Percentiles rank a stretch among this genome's conserved stretches.
Conservation (phyloP, 2,113 vertebrate species). For the Chloropsis cyanopogon region DNA sequence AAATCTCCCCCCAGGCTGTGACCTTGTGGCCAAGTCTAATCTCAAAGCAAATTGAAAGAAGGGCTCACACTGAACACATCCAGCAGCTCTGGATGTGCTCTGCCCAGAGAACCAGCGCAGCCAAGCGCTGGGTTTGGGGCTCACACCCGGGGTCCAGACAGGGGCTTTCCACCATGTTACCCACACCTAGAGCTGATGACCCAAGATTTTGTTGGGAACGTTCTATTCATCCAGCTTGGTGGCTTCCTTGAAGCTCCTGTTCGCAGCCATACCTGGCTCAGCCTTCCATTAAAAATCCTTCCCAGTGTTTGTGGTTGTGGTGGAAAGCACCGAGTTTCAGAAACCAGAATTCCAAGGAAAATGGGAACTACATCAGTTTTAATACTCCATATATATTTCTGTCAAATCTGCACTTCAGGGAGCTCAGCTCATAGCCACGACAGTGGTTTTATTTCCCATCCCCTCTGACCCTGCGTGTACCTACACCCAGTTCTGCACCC, state of each 20-base stretch:
- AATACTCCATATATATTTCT: background rate
- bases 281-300: background rate
- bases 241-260: background rate
- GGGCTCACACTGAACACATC: background rate
- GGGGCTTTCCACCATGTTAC: background rate
- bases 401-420: background rate
- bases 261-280: fast-evolving
- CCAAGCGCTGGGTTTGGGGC: fast-evolving
- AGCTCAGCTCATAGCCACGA: fast-evolving
- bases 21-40: conserved; percentile 10
- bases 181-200: background rate
- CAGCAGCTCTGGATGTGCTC: background rate
- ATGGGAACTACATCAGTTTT: background rate
- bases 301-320: background rate
- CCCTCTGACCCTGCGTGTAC: fast-evolving
- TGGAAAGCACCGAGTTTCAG: background rate
- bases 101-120: background rate
- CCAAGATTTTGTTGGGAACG: background rate
- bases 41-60: background rate
- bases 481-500: background rate
- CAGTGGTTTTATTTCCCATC: no score
- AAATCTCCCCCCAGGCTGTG: background rate
- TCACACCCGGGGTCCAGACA: background rate
- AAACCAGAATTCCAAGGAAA: background rate
- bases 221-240: background rate